Evolutionary conservation across 2,888 invertebrate species (phyloP).

Genomic region (Mylabris sibirica): DNA sequence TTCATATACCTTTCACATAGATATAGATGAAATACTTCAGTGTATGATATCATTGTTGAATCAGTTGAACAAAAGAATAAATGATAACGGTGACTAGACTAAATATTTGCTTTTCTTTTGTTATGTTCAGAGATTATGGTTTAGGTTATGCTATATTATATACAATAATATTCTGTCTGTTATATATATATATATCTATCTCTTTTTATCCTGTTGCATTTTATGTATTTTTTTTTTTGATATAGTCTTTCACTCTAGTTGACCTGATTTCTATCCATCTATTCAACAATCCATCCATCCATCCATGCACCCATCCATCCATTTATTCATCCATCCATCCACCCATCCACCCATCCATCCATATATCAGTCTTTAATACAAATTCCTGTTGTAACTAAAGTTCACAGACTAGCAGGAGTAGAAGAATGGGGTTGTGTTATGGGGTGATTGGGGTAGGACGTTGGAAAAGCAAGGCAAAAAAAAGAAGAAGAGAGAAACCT

Average conservation of each 20-base stretch:
- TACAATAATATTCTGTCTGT: background rate
- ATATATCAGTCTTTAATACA: background rate
- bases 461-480: background rate
- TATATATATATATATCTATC: background rate
- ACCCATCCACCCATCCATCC: background rate
- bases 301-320: background rate
- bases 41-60: conserved; percentile 7
- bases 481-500: background rate
- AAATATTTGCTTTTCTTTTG: conserved; percentile 9
- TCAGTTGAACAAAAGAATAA: conserved; percentile 6
- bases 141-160: conserved; percentile 5
- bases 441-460: too few species aligned
- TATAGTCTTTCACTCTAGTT: too few species aligned
- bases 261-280: background rate
- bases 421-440: too few species aligned
- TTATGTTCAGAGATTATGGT: background rate
- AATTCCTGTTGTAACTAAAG: background rate
- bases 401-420: background rate
- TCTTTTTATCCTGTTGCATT: background rate
- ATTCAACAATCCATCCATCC: background rate
- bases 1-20: background rate
- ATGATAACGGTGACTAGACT: conserved; percentile 5
- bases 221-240: background rate
- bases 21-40: background rate
- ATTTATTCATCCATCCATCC: background rate